phyloP scores from a whole-genome alignment of 2,888 invertebrate genomes.

The Thalpophila matura region DNA sequence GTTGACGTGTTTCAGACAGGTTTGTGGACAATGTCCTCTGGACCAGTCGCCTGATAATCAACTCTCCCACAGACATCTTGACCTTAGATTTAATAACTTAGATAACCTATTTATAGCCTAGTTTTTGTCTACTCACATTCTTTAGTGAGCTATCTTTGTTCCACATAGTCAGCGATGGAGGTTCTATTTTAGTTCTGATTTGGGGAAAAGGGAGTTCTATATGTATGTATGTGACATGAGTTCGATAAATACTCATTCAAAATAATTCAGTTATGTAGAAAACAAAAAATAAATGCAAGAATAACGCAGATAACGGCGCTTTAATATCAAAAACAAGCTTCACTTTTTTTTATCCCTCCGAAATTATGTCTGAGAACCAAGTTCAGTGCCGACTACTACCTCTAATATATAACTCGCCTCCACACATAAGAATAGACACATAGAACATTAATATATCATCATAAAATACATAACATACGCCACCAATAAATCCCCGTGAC shows the following conservation, averaged over 20 bases:
- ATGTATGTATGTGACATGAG: neutral
- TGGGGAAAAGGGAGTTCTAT: neutral
- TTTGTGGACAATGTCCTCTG: constrained; percentile 71
- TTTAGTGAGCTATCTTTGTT: constrained; percentile 37
- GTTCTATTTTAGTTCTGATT: constrained; percentile 12
- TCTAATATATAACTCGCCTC: neutral
- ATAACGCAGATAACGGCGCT: no score
- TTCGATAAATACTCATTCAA: neutral
- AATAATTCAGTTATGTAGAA: neutral
- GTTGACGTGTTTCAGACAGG: constrained; percentile 48
- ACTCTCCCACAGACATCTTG: constrained; percentile 72
- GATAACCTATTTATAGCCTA: constrained; percentile 52
- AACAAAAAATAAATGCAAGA: no score
- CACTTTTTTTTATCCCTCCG: no score
- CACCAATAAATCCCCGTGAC: constrained; percentile 75
- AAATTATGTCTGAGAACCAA: no score
- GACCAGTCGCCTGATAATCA: constrained; percentile 62
- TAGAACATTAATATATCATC: constrained; percentile 15
- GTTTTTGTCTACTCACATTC: constrained; percentile 41
- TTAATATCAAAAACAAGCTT: neutral
- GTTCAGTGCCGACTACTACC: neutral
- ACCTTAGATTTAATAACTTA: constrained; percentile 58
- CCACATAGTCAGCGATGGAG: constrained; percentile 14
- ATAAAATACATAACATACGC: constrained; percentile 47
- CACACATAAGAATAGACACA: constrained; percentile 10